Evolutionary conservation across 2,797 vertebrate genomes (phyloP).

Genomic region (Amblyraja radiata): DNA sequence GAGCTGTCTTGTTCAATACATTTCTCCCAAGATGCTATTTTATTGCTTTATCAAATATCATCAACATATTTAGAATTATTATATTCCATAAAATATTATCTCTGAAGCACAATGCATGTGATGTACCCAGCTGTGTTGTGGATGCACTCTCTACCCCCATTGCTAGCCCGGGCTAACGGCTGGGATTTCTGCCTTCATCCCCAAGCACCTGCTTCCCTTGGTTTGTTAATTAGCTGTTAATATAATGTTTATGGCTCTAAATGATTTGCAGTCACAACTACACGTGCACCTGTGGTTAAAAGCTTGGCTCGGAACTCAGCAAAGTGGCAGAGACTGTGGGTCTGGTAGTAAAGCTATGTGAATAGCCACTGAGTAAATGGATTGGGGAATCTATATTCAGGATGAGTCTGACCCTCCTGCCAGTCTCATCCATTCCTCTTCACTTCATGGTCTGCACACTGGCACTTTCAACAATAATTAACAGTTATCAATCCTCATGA

Average conservation of each 20-base stretch:
- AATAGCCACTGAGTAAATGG: background rate
- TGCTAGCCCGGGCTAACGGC: background rate
- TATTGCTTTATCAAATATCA: background rate
- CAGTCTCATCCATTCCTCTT: no score
- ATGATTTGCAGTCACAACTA: background rate
- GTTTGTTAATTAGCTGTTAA: conserved; percentile 25
- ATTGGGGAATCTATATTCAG: background rate
- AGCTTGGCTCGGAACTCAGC: background rate
- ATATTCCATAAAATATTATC: background rate
- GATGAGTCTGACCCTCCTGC: no score
- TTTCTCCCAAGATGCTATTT: background rate
- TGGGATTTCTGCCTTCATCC: conserved; percentile 12
- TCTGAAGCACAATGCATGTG: background rate
- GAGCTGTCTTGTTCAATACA: background rate
- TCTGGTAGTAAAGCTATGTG: background rate
- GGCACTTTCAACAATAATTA: background rate
- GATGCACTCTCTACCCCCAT: background rate
- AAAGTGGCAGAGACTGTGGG: background rate
- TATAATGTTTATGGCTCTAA: background rate
- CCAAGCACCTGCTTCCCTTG: background rate
- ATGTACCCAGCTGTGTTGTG: background rate
- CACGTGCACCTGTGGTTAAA: background rate
- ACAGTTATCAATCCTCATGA: background rate
- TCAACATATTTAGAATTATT: conserved; percentile 18
- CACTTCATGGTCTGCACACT: background rate